Percentiles rank a stretch among this genome's conserved stretches.
These are phyloP conservation scores for Cyanoliseus patagonus DNA, from an alignment of 2,113 vertebrate species.

Conservation along the genomic window DNA sequence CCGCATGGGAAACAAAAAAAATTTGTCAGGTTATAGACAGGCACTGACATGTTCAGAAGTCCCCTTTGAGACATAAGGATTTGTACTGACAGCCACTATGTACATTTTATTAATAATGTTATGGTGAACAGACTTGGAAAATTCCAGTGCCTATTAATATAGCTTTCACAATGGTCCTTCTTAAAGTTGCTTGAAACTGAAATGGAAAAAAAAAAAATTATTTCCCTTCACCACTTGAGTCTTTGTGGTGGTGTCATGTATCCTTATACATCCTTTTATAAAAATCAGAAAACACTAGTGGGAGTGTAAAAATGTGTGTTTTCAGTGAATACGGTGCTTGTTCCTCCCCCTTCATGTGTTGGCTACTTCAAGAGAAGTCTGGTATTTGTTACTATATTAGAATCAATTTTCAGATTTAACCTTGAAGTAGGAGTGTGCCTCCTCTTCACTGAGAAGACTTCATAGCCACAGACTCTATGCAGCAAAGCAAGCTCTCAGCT, in stretches of 20 bases:
- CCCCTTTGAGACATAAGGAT: fast-evolving
- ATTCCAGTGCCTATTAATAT: too few relatives aligned
- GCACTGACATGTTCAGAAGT: neutral
- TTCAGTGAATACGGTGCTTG: neutral
- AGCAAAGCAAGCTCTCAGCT: neutral
- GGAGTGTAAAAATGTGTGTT: neutral
- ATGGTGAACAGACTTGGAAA: neutral
- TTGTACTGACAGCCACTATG: fast-evolving
- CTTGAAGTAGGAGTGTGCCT: neutral
- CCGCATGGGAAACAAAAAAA: neutral
- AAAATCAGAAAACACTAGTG: neutral
- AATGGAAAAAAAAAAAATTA: neutral
- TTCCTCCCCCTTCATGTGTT: fast-evolving
- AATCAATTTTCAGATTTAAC: neutral
- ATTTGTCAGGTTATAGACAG: neutral
- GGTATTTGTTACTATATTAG: neutral
- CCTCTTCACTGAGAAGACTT: neutral
- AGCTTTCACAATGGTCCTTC: neutral
- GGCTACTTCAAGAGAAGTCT: neutral
- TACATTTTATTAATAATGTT: neutral
- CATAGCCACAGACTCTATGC: neutral
- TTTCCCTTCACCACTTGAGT: neutral
- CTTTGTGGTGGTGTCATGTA: fast-evolving
- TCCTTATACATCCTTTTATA: neutral
- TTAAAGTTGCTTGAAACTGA: neutral